Conservation (phyloP, 2,888 invertebrate genomes). For the Cantharis flavilabris region DNA sequence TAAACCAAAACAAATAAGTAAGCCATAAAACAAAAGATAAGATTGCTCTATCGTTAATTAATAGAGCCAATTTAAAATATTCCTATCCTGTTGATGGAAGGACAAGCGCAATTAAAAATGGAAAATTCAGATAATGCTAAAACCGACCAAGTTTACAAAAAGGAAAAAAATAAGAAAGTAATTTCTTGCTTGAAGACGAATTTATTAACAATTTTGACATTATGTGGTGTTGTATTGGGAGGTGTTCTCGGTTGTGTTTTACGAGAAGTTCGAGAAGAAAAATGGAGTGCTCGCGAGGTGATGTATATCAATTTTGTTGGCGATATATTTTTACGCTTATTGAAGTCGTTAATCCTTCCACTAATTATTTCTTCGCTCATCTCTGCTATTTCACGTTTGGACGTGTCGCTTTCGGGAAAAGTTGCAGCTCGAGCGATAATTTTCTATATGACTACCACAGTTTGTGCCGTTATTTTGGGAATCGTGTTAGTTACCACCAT, state of each 20-base stretch:
- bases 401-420: conserved; percentile 67
- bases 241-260: conserved; percentile 57
- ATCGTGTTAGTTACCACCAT: conserved; percentile 71
- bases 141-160: background rate
- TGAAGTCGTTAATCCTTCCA: conserved; percentile 75
- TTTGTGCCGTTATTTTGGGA: conserved; percentile 71
- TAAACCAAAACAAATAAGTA: background rate
- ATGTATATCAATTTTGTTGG: conserved; percentile 74
- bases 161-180: background rate
- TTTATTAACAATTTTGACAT: conserved; percentile 62
- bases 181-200: conserved; percentile 52
- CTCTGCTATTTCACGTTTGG: conserved; percentile 71
- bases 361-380: conserved; percentile 71
- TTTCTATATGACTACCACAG: conserved; percentile 72
- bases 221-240: conserved; percentile 62
- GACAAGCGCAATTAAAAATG: background rate
- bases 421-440: conserved; percentile 70
- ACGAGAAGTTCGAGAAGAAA: conserved; percentile 41
- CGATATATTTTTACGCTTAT: conserved; percentile 73
- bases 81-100: background rate
- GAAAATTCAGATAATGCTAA: background rate
- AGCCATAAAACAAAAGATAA: conserved; percentile 1
- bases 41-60: background rate
- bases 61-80: background rate
- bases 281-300: conserved; percentile 63